Base-by-base conservation (phyloP, 1,140 invertebrate genomes). In the Pseudomyrmex gracilis region DNA sequence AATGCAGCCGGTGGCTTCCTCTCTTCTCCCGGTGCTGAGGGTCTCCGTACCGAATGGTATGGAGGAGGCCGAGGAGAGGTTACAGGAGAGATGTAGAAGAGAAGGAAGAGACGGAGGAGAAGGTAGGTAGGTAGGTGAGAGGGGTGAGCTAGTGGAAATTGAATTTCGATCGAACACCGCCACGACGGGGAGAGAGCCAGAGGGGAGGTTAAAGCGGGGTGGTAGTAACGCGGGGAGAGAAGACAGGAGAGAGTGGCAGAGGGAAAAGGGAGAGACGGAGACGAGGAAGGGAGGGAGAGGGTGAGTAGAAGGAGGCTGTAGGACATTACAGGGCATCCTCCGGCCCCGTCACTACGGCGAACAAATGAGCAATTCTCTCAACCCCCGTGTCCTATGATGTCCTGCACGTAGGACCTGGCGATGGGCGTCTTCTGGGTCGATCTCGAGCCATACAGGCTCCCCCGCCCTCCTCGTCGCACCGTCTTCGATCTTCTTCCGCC, bases 151-250 rank as follows among this genome's bases (percentile, higher is more conserved):
- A 92, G 91, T 93, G 93, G 93, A 93, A 93, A 93, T 93, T 93
- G 92, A 93, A 93, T 93, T 93, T 93, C 93, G 93, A 93, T 93
- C 93, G 93, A 93, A 93, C 91, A 93, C 91, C 86, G 90, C 91
- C 86, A 85, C 84, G 86, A 63, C 57, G 34, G 13, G 76, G 53
- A 73, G 77, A 51, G 83, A 85, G 61, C 64, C 82, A 78, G 85
- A 85, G 84, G 80, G 84, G 77, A n/a, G 91, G 86, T 84, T 86
- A 71, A 85, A 83, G 87, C 55, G 64, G 80, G 64, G 43, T 17
- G 83, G 57, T 68, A 51, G 53, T 55, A 64, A 47, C 12, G 77
- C 58, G 73, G 20, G 47, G 80, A 76, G 43, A 45, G 85, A 10
- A 68, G 51, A 58, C 80, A 64, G 15, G 24, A 47, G 68, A 77